Conservation (phyloP, 1,140 invertebrate genomes). For the Charaxes varanes region DNA sequence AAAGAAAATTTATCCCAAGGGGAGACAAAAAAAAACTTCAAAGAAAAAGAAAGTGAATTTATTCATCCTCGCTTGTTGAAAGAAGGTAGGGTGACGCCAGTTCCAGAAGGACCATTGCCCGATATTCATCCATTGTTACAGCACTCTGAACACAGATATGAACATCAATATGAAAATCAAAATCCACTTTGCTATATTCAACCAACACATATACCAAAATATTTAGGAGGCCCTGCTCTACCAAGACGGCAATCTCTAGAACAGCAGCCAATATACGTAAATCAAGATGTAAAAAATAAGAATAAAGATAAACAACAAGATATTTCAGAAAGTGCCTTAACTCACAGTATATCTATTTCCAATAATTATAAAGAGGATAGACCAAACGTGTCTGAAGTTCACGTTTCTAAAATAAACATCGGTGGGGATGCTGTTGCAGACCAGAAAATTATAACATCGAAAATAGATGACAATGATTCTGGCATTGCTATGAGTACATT, state of each 20-base stretch:
- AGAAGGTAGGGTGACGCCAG: slow-evolving; percentile 64
- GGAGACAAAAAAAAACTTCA: slow-evolving; percentile 70
- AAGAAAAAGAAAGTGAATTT: slow-evolving; percentile 67
- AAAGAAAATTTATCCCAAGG: slow-evolving; percentile 52
- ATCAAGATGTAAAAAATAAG: slow-evolving; percentile 57
- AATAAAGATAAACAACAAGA: slow-evolving; percentile 38
- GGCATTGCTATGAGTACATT: slow-evolving; percentile 82
- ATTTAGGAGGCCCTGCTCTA: slow-evolving; percentile 70
- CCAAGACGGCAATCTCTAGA: slow-evolving; percentile 45
- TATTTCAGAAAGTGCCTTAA: slow-evolving; percentile 57
- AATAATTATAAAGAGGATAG: slow-evolving; percentile 50
- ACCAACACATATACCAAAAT: slow-evolving; percentile 78
- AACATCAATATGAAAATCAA: slow-evolving; percentile 76
- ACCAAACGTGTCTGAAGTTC: slow-evolving; percentile 49
- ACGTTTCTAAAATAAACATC: slow-evolving; percentile 67
- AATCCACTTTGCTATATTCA: slow-evolving; percentile 78
- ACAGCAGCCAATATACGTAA: slow-evolving; percentile 65
- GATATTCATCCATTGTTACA: slow-evolving; percentile 81
- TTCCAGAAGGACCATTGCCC: slow-evolving; percentile 66
- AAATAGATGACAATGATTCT: slow-evolving; percentile 82
- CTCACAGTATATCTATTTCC: slow-evolving; percentile 65
- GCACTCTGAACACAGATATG: slow-evolving; percentile 85
- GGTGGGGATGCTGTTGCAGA: slow-evolving; percentile 45
- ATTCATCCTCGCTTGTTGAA: slow-evolving; percentile 63
- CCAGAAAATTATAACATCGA: slow-evolving; percentile 32